phyloP scores from a whole-genome alignment of 2,113 vertebrate species.

The Centropus bengalensis region DNA sequence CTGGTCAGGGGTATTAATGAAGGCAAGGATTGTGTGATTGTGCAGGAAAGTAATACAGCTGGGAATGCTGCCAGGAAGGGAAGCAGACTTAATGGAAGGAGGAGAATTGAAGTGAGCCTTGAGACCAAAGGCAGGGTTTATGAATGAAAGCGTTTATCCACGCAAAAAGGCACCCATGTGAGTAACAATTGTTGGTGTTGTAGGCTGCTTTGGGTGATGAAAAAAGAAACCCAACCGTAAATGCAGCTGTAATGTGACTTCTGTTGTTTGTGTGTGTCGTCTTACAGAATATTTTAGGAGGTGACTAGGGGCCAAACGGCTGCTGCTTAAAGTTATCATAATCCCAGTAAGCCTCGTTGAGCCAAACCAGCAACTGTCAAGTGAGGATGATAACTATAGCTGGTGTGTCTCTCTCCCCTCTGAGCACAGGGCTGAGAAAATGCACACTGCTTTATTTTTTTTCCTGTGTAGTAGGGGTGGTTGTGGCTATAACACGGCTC shows the following conservation, averaged over 20 bases:
- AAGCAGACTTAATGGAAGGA: constrained; percentile 17
- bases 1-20: background rate
- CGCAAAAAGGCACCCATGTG: background rate
- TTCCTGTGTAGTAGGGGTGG: background rate
- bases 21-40: background rate
- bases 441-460: background rate
- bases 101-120: constrained; percentile 1
- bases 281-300: constrained; percentile 72
- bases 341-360: constrained; percentile 49
- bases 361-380: constrained; percentile 68
- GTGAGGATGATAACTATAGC: constrained; percentile 48
- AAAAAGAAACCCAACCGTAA: background rate
- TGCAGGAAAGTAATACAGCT: background rate
- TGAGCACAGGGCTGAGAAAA: background rate
- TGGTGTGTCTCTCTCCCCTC: background rate
- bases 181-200: constrained; percentile 23
- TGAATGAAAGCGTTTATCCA: constrained; percentile 8
- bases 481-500: background rate
- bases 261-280: constrained; percentile 49
- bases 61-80: background rate
- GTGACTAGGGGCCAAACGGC: constrained; percentile 26
- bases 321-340: constrained; percentile 53
- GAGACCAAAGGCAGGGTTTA: background rate
- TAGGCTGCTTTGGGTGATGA: background rate
- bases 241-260: constrained; percentile 56